Base-by-base conservation (phyloP, 2,113 vertebrate genomes). In the Takifugu bimaculatus region DNA sequence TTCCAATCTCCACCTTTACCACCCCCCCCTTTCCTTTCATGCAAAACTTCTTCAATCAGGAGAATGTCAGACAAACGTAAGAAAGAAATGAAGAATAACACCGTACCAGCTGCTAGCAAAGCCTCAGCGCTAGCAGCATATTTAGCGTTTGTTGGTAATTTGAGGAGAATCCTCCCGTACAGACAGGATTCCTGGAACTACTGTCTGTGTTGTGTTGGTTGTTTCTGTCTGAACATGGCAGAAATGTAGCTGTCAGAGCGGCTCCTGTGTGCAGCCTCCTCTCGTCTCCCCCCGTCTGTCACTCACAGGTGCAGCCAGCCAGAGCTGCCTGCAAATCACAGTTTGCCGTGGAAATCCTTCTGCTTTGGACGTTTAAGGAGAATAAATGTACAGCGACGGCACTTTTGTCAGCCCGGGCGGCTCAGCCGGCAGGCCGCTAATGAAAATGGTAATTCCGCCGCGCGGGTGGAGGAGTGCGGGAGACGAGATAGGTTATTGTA, bases 391-490 rank as follows among this genome's bases (percentile, higher is more conserved):
- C 42, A 25, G 14, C 44, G 10, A 5, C 28, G 15, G 9, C 47
- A 51, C 54, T 63, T n/a, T 70, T 72, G 57, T 61, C 65, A 57
- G 44, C 32, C 35, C 20, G 52, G 29, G 55, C 43, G 26, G 42
- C 60, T 60, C 35, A 10, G 9, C 35, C 4, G 49, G 42, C 54
- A 35, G 50, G 25, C 65, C 58, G 20, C 54, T 60, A 63, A 78
- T 83, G 65, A 74, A 74, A 75, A 73, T 59, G 63, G 15, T 50
- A 61, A 57, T 68, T 43, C 44, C 42, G 51, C 53, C 51, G 32
- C 3, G 13, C 63, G 27, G 43, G 58, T 50, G 27, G 44, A 13
- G 51, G 26, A 58, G 5, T 4, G 4, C 14, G 11, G 43, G 26
- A 29, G n/a, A 48, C 11, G n/a, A 27, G 52, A 4, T 43, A 55